Base-by-base conservation (phyloP, 2,797 vertebrate species). In the Sorex maritimensis region DNA sequence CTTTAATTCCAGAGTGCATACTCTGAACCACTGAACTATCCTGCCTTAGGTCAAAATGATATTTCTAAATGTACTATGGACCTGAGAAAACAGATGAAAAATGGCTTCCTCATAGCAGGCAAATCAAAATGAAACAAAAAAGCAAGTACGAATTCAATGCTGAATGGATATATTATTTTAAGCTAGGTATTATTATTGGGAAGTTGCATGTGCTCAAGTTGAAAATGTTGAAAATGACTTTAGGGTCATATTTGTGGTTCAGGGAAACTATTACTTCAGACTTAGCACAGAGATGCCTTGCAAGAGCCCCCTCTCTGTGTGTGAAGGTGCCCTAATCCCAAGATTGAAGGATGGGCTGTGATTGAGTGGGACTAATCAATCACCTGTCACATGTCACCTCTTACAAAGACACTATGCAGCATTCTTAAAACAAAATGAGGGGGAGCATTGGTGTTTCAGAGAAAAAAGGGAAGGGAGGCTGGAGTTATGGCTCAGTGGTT, bases 101-200 rank as follows among this genome's bases (percentile, higher is more conserved):
- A 34, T 13, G 26, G 5, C 52, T 26, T 88, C 21, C 44, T 71
- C 5, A 67, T 10, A 58, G 41, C 58, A 63, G 8, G 65, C 17
- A 74, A 88, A 80, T 46, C 15, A 69, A 87, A 79, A 87, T 2
- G 63, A 86, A 71, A 73, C 58, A 19, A 61, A 74, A 88, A 80
- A 38, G 24, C n/a, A 74, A 91, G 10, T 34, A n/a, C 75, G 41
- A 71, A 85, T 75, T 69, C n/a, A 87, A 7, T 63, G 10, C 44
- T 71, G 26, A 52, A 58, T 1, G 78, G 41, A 85, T 38, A 44
- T 3, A 72, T 61, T 79, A 7, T 80, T 74, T 84, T 14, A 90
- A 87, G 49, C 46, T 15, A 10, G 65, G 44, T 79, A 21, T 28
- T 9, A 65, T 46, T 58, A 55, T 71, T 77, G 28, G 55, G 80